Evolutionary conservation across 2,113 vertebrate genomes (phyloP).

Genomic region (Okapia johnstoni): DNA sequence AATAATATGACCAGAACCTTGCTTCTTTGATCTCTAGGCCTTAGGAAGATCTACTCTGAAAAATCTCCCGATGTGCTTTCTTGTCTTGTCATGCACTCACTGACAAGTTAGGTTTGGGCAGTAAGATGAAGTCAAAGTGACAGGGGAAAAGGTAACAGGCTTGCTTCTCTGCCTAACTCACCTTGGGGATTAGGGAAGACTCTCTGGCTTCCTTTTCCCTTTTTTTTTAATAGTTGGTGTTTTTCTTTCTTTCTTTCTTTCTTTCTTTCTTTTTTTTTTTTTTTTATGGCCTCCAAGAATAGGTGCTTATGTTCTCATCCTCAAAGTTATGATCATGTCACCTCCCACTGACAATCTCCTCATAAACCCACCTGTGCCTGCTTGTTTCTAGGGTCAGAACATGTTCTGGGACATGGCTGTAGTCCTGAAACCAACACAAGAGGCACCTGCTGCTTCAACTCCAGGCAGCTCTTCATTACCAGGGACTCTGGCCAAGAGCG

Average conservation of each 20-base stretch:
- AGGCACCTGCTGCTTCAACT: not conserved
- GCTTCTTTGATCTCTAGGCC: not conserved
- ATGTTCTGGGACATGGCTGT: slow-evolving; percentile 60
- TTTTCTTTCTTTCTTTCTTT: not conserved
- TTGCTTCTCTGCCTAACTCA: not conserved
- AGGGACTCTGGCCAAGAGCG: slow-evolving; percentile 12
- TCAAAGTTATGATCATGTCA: not conserved
- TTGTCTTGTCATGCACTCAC: not conserved
- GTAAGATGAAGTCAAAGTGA: not conserved
- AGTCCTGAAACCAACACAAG: slow-evolving; percentile 41
- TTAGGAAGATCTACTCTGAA: not conserved
- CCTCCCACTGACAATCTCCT: not conserved
- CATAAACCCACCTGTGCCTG: not conserved
- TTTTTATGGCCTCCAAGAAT: not conserved
- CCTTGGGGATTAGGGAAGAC: not conserved
- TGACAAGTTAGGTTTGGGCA: not conserved
- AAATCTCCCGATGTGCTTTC: not conserved
- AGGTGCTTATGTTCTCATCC: not conserved
- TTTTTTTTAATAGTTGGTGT: not conserved
- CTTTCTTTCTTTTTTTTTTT: not conserved
- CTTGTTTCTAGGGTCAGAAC: slow-evolving; percentile 55
- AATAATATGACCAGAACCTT: not conserved
- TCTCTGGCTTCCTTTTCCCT: not conserved
- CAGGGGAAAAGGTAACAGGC: not conserved
- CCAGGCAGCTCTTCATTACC: not conserved